These are phyloP conservation scores for Corvus hawaiiensis DNA, from an alignment of 2,113 vertebrate species.

Conservation along the genomic window DNA sequence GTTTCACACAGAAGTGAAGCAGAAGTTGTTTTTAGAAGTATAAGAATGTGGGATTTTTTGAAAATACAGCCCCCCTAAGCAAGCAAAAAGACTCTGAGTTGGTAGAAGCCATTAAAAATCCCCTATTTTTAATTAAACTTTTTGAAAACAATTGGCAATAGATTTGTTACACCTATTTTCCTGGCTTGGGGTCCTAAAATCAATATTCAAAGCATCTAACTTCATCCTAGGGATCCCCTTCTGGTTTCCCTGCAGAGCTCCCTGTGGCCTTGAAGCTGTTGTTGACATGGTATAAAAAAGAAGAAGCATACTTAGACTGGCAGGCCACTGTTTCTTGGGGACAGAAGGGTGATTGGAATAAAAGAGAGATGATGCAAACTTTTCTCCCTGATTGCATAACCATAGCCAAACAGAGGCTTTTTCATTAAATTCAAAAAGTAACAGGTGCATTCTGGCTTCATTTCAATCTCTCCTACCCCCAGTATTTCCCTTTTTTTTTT, in stretches of 20 bases:
- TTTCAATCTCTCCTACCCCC: not conserved
- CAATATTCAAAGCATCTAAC: not conserved
- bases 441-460: not conserved
- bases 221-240: not conserved
- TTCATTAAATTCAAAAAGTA: not conserved
- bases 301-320: not conserved
- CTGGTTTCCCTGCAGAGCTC: not conserved
- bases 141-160: not conserved
- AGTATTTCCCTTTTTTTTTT: not conserved
- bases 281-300: not conserved
- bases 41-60: not conserved
- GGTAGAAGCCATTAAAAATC: not conserved
- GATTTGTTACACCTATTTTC: not conserved
- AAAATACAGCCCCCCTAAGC: not conserved
- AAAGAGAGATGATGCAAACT: not conserved
- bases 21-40: not conserved
- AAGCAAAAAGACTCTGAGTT: not conserved
- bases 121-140: not conserved
- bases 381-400: not conserved
- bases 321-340: not conserved
- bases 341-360: not conserved
- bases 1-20: not conserved
- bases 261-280: not conserved
- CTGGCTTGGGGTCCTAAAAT: not conserved
- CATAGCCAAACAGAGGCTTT: not conserved